phyloP scores from a whole-genome alignment of 2,113 vertebrate genomes.

The Ornithorhynchus anatinus region DNA sequence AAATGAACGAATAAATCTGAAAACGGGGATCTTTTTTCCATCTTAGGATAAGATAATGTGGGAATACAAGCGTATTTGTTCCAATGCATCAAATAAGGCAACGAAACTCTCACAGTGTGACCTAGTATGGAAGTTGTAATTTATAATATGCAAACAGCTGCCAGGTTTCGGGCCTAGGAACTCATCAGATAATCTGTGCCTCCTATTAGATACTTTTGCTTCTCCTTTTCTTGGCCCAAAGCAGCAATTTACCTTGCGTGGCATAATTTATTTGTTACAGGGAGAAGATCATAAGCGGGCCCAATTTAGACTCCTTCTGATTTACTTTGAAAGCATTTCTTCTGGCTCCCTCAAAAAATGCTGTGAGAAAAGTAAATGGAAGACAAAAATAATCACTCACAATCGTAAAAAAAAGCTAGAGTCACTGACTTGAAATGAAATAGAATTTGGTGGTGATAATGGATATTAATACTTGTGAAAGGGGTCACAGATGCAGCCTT shows the following conservation, averaged over 20 bases:
- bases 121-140: not conserved
- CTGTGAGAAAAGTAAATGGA: not conserved
- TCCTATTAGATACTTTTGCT: not conserved
- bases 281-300: not conserved
- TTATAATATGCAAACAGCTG: not conserved
- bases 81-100: slow-evolving; percentile 1
- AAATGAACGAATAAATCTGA: not conserved
- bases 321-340: slow-evolving; percentile 3
- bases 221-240: not conserved
- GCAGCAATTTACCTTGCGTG: not conserved
- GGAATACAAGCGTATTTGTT: not conserved
- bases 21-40: not conserved
- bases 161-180: not conserved
- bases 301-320: not conserved
- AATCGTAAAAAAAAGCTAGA: no score
- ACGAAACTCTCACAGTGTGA: not conserved
- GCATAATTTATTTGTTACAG: slow-evolving; percentile 3
- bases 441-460: not conserved
- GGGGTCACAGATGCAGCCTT: not conserved
- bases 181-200: not conserved
- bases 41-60: not conserved
- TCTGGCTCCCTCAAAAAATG: not conserved
- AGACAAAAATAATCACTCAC: not conserved
- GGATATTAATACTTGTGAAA: not conserved
- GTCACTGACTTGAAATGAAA: no score